phyloP scores from a whole-genome alignment of 2,797 vertebrate species.

The Tinamus major region DNA sequence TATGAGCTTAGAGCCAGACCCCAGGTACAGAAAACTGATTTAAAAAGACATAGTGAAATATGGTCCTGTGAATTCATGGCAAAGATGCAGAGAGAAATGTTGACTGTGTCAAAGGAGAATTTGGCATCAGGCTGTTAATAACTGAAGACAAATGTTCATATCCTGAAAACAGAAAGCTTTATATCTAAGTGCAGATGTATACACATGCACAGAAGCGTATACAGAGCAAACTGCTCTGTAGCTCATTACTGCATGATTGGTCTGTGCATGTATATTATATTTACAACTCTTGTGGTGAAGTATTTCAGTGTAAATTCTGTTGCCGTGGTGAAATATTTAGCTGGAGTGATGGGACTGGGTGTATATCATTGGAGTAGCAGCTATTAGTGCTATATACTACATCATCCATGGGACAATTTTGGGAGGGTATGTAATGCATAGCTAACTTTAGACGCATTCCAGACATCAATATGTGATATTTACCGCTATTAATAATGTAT shows the following conservation, averaged over 20 bases:
- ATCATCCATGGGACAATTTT: constrained; percentile 68
- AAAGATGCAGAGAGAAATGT: not conserved
- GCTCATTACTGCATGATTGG: not conserved
- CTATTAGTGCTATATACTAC: constrained; percentile 67
- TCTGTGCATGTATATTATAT: constrained; percentile 26
- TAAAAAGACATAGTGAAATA: not conserved
- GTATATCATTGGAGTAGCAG: constrained; percentile 73
- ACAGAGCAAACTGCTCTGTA: not conserved
- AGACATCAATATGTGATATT: constrained; percentile 60
- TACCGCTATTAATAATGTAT: constrained; percentile 67
- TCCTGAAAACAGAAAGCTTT: not conserved
- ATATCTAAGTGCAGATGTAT: not conserved
- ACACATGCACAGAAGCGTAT: accelerated
- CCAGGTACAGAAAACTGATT: not conserved
- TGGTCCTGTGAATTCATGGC: not conserved
- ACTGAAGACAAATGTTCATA: not conserved
- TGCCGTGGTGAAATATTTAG: constrained; percentile 62
- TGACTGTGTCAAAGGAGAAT: not conserved
- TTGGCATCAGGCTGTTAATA: not conserved
- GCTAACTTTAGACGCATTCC: constrained; percentile 54
- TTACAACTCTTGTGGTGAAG: constrained; percentile 49
- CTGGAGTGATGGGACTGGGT: constrained; percentile 43
- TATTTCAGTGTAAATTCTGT: constrained; percentile 35
- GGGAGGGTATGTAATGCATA: constrained; percentile 70
- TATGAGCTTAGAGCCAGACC: not conserved